Conservation (phyloP, 2,113 vertebrate genomes). For the Cynopterus brachyotis region DNA sequence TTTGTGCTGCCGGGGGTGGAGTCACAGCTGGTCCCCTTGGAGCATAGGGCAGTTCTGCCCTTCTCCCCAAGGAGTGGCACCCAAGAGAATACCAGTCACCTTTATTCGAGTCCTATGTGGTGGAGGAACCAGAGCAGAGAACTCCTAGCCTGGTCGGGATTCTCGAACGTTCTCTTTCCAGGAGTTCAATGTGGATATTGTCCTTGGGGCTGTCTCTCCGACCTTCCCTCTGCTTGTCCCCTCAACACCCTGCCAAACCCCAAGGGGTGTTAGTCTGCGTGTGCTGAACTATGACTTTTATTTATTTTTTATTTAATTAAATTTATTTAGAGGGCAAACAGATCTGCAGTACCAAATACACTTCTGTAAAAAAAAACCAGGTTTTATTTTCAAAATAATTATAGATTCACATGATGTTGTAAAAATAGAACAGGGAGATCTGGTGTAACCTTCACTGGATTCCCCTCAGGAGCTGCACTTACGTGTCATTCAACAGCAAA, state of each 20-base stretch:
- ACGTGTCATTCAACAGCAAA: background rate
- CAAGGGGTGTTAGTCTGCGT: background rate
- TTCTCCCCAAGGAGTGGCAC: background rate
- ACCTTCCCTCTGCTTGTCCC: background rate
- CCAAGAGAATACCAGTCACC: background rate
- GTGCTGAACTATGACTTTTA: background rate
- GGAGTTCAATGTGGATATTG: fast-evolving
- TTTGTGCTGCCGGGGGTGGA: background rate
- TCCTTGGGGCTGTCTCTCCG: background rate
- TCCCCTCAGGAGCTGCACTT: background rate
- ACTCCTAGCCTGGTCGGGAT: background rate
- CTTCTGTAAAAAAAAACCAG: background rate
- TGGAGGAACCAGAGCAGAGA: background rate
- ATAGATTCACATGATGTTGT: background rate
- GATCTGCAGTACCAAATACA: background rate
- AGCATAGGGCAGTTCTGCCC: background rate
- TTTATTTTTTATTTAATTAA: background rate
- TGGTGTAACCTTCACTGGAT: fast-evolving
- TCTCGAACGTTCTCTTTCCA: fast-evolving
- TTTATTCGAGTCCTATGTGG: background rate
- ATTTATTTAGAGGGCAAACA: background rate
- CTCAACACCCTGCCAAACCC: background rate
- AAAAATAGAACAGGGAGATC: background rate
- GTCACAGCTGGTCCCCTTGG: background rate
- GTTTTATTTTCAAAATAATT: background rate